These are phyloP conservation scores for Catostylus mosaicus DNA, from an alignment of 30 jellyfish, hydroid and myxozoan species.

Conservation along the genomic window DNA sequence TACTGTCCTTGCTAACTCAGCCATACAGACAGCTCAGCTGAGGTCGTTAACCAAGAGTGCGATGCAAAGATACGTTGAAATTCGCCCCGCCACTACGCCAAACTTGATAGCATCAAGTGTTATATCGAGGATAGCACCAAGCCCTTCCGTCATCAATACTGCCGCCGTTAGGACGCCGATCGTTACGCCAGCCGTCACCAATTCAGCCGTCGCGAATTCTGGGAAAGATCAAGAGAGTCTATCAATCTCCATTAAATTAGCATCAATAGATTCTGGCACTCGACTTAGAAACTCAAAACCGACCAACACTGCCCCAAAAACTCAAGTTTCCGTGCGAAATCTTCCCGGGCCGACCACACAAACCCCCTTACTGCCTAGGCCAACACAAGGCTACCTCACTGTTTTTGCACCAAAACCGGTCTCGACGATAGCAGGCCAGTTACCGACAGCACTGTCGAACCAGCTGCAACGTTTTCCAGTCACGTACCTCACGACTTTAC, in stretches of 20 bases:
- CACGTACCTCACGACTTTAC: slow-evolving; percentile 52
- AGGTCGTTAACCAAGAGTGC: neutral
- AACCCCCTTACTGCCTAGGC: slow-evolving; percentile 53
- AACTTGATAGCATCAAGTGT: neutral
- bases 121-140: neutral
- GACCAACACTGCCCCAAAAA: slow-evolving; percentile 22
- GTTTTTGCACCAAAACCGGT: slow-evolving; percentile 49
- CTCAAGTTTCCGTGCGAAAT: slow-evolving; percentile 4
- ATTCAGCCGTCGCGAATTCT: neutral
- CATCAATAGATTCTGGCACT: slow-evolving; percentile 63
- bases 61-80: slow-evolving; percentile 19
- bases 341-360: slow-evolving; percentile 19
- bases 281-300: slow-evolving; percentile 35
- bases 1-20: neutral
- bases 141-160: slow-evolving; percentile 21
- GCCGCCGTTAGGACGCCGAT: slow-evolving; percentile 32
- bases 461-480: slow-evolving; percentile 47
- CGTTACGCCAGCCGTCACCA: slow-evolving; percentile 29
- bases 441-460: neutral
- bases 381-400: slow-evolving; percentile 51
- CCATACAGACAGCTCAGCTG: neutral
- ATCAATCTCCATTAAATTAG: slow-evolving; percentile 48
- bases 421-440: slow-evolving; percentile 10
- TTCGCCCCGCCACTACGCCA: slow-evolving; percentile 19
- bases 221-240: slow-evolving; percentile 27